phyloP scores from a whole-genome alignment of 2,888 invertebrate species.

The Apotomis betuletana region DNA sequence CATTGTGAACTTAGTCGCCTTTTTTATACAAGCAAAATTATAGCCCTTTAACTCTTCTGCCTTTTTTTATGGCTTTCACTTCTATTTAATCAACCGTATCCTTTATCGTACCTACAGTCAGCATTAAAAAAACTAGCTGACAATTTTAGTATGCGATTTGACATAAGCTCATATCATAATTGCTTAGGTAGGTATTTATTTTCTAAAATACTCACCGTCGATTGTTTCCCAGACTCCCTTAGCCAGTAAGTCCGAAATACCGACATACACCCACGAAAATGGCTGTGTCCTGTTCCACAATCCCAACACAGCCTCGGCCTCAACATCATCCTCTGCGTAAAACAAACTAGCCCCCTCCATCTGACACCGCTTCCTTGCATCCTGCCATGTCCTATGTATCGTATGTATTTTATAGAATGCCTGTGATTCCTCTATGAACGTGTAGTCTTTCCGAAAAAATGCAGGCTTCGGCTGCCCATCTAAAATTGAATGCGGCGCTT shows the following conservation, averaged over 20 bases:
- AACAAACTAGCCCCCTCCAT: conserved; percentile 47
- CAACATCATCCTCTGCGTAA: conserved; percentile 43
- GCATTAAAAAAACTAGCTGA: neutral
- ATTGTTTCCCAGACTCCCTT: conserved; percentile 63
- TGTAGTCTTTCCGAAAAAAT: conserved; percentile 40
- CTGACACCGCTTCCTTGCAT: conserved; percentile 43
- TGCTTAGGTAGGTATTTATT: neutral
- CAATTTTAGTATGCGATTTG: neutral
- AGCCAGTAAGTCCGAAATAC: conserved; percentile 57
- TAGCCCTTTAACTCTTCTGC: too few species aligned
- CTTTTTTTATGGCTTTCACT: too few species aligned
- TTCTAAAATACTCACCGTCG: neutral
- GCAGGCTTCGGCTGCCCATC: conserved; percentile 51
- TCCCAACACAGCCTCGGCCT: conserved; percentile 36
- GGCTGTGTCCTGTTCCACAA: conserved; percentile 44
- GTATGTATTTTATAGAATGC: conserved; percentile 36
- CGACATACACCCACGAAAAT: conserved; percentile 54
- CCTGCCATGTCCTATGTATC: conserved; percentile 41
- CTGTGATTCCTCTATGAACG: neutral
- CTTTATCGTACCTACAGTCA: too few species aligned
- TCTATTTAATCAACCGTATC: too few species aligned
- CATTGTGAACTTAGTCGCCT: too few species aligned
- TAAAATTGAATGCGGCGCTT: conserved; percentile 47
- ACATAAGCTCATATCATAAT: too few species aligned
- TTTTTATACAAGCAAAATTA: too few species aligned